Percentiles rank a stretch among this genome's conserved stretches.
Evolutionary conservation across 2,113 vertebrate genomes (phyloP).

Genomic region (Hystrix brachyura): DNA sequence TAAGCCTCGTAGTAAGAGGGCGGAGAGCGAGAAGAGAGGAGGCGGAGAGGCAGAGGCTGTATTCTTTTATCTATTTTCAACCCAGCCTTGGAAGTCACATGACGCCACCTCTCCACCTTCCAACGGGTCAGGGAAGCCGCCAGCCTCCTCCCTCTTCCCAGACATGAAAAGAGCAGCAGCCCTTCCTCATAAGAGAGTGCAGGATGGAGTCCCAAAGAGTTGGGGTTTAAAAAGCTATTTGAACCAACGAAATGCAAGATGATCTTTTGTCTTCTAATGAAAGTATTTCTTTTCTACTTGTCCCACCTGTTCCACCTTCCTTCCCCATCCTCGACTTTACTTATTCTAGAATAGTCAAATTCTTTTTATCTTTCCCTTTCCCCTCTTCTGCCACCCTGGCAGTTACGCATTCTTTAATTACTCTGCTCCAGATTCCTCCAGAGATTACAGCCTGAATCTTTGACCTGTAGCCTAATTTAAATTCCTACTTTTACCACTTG

Average conservation of each 20-base stretch:
- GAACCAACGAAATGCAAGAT: background rate
- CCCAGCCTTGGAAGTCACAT: background rate
- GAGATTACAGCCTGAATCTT: background rate
- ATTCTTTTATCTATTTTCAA: background rate
- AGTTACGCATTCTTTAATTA: background rate
- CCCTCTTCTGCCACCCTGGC: background rate
- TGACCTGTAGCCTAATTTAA: background rate
- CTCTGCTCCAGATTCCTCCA: background rate
- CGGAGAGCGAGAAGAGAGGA: background rate
- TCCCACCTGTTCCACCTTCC: background rate
- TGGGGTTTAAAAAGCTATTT: background rate
- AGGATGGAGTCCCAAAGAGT: background rate
- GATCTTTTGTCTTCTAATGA: background rate
- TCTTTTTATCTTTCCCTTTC: background rate
- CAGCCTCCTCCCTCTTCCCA: background rate
- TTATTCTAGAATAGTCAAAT: background rate
- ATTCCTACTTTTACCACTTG: background rate
- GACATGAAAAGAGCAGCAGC: background rate
- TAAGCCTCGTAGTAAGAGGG: too few relatives aligned
- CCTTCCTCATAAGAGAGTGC: background rate
- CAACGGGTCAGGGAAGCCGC: background rate
- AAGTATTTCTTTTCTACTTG: background rate
- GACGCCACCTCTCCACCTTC: too few relatives aligned
- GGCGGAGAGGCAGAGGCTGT: accelerated
- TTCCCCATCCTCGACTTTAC: background rate